Evolutionary conservation across 1,140 invertebrate genomes (phyloP).

Genomic region (Drosophila grimshawi): DNA sequence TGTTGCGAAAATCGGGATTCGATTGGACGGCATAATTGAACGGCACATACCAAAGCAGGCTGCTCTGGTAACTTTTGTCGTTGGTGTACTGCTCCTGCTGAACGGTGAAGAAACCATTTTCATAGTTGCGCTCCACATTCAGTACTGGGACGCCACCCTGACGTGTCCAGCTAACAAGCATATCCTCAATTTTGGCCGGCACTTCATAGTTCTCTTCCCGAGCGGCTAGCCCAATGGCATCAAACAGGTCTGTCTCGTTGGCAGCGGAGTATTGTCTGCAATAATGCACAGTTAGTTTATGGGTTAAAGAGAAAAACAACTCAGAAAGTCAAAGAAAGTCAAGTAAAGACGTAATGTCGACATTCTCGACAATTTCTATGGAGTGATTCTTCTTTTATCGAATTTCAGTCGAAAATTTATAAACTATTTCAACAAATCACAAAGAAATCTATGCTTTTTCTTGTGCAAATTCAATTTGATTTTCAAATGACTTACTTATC

Average conservation of each 20-base stretch:
- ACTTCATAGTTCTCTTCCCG: constrained; percentile 64
- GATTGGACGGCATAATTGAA: constrained; percentile 74
- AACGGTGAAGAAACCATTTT: constrained; percentile 73
- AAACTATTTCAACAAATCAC: no score
- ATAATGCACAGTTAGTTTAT: not conserved
- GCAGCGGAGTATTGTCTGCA: constrained; percentile 85
- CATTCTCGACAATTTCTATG: no score
- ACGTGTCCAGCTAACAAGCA: constrained; percentile 89
- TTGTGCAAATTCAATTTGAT: no score
- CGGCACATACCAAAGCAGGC: constrained; percentile 51
- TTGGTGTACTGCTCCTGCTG: constrained; percentile 85
- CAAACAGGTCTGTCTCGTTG: constrained; percentile 88
- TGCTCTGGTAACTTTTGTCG: constrained; percentile 40
- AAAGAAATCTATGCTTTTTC: no score
- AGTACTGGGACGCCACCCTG: constrained; percentile 89
- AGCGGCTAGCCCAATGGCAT: constrained; percentile 86
- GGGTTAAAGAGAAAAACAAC: not conserved
- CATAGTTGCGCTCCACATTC: constrained; percentile 85
- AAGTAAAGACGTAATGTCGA: not conserved
- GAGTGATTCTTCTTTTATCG: no score
- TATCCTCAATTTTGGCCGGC: constrained; percentile 65
- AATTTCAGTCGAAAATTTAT: no score
- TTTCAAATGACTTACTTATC: constrained; percentile 85
- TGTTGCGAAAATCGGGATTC: constrained; percentile 85
- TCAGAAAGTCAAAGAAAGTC: no score